Percentiles rank a stretch among this genome's conserved stretches.
Evolutionary conservation across 2,888 invertebrate genomes (phyloP).

Genomic region (Melinaea marsaeus): DNA sequence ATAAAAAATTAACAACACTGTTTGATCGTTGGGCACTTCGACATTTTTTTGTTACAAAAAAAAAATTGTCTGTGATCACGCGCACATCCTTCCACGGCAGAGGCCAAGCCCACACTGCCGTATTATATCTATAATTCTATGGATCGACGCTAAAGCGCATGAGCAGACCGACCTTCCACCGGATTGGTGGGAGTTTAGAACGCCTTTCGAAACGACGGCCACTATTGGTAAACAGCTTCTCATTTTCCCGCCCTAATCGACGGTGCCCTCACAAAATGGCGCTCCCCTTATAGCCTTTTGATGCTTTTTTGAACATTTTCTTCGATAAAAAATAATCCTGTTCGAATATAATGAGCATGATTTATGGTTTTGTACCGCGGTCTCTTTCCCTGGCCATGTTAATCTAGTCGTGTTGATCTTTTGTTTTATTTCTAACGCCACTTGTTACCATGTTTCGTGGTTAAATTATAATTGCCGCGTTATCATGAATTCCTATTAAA

Average conservation of each 20-base stretch:
- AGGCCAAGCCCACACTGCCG: slow-evolving; percentile 74
- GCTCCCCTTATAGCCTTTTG: slow-evolving; percentile 72
- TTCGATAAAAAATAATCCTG: slow-evolving; percentile 76
- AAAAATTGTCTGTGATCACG: slow-evolving; percentile 45
- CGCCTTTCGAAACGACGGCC: slow-evolving; percentile 55
- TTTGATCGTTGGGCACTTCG: slow-evolving; percentile 65
- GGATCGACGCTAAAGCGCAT: slow-evolving; percentile 73
- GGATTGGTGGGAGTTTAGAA: slow-evolving; percentile 57
- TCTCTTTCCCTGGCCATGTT: slow-evolving; percentile 57
- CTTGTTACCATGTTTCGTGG: slow-evolving; percentile 37
- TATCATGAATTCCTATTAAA: slow-evolving; percentile 2
- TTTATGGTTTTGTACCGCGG: slow-evolving; percentile 74
- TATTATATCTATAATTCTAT: slow-evolving; percentile 72
- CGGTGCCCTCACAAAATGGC: slow-evolving; percentile 73
- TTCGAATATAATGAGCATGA: slow-evolving; percentile 77
- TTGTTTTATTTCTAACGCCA: slow-evolving; percentile 64
- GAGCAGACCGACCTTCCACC: slow-evolving; percentile 51
- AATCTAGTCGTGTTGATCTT: slow-evolving; percentile 72
- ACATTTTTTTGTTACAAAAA: slow-evolving; percentile 54
- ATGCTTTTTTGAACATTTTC: slow-evolving; percentile 76
- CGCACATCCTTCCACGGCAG: slow-evolving; percentile 57
- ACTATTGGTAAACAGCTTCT: slow-evolving; percentile 54
- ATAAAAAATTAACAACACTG: slow-evolving; percentile 3
- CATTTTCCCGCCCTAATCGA: slow-evolving; percentile 67
- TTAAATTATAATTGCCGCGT: slow-evolving; percentile 25